Conservation (phyloP, 2,797 vertebrate genomes). For the Neostethus bicornis region DNA sequence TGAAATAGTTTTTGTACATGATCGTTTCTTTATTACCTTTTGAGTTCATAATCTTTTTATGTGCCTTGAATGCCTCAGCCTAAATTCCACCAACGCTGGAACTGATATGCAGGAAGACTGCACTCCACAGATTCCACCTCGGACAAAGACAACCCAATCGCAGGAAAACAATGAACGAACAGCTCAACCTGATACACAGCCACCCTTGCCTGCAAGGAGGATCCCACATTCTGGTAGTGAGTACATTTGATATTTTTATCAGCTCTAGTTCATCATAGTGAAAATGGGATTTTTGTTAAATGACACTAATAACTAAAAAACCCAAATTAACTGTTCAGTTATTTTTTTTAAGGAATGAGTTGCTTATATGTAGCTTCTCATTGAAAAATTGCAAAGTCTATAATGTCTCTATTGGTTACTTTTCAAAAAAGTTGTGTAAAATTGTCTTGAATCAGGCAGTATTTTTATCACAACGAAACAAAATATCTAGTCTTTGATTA, state of each 20-base stretch:
- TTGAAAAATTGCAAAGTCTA: no score
- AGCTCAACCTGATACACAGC: constrained; percentile 29
- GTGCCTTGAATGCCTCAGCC: constrained; percentile 36
- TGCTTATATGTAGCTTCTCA: no score
- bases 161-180: constrained; percentile 36
- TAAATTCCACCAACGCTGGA: constrained; percentile 25
- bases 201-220: constrained; percentile 18
- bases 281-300: constrained; percentile 1
- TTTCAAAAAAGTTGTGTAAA: no score
- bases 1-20: constrained; percentile 36
- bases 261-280: background rate
- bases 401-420: no score
- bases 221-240: constrained; percentile 22
- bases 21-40: constrained; percentile 26
- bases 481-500: no score
- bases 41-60: constrained; percentile 33
- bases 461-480: no score
- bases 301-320: no score
- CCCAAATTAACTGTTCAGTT: no score
- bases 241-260: constrained; percentile 11
- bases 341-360: no score
- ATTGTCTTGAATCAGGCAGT: no score
- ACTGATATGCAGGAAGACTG: constrained; percentile 42
- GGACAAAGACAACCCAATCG: constrained; percentile 34
- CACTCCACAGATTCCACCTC: constrained; percentile 61